phyloP scores from a whole-genome alignment of 2,113 vertebrate genomes.

The Tyto alba region DNA sequence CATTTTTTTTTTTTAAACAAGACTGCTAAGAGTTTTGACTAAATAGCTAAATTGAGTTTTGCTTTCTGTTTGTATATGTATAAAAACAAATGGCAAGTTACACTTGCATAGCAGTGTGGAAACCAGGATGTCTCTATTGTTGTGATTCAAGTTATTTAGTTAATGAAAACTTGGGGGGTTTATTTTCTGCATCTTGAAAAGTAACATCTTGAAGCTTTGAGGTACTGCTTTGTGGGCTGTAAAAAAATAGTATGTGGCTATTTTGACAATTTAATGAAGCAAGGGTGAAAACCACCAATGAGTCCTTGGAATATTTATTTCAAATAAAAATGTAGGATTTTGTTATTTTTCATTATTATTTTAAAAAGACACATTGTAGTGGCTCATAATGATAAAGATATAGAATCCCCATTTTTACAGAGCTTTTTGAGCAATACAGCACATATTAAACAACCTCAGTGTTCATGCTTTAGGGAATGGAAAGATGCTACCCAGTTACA shows the following conservation, averaged over 20 bases:
- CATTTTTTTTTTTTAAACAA: not conserved
- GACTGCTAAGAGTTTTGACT: not conserved
- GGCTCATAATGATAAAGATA: not conserved
- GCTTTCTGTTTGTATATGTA: not conserved
- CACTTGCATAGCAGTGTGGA: not conserved
- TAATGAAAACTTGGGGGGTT: not conserved
- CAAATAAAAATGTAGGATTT: not conserved
- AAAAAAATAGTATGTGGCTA: not conserved
- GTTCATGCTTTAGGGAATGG: not conserved
- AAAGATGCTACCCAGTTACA: not conserved
- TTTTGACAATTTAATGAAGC: constrained; percentile 9
- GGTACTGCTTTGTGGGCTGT: not conserved
- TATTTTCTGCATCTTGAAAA: constrained; percentile 6
- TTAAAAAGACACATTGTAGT: not conserved
- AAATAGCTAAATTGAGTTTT: not conserved
- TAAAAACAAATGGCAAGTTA: not conserved
- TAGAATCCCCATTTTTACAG: not conserved
- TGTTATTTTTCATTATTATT: not conserved
- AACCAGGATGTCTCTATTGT: not conserved
- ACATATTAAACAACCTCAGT: not conserved
- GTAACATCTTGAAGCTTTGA: not conserved
- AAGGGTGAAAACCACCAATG: not conserved
- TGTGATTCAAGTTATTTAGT: not conserved
- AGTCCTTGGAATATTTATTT: not conserved
- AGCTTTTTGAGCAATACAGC: not conserved